A percentile compares a stretch with the other conserved stretches of the same genome.
These are phyloP conservation scores for Drosophila fungiperda DNA, from an alignment of 2,888 invertebrate genomes.

Conservation along the genomic window DNA sequence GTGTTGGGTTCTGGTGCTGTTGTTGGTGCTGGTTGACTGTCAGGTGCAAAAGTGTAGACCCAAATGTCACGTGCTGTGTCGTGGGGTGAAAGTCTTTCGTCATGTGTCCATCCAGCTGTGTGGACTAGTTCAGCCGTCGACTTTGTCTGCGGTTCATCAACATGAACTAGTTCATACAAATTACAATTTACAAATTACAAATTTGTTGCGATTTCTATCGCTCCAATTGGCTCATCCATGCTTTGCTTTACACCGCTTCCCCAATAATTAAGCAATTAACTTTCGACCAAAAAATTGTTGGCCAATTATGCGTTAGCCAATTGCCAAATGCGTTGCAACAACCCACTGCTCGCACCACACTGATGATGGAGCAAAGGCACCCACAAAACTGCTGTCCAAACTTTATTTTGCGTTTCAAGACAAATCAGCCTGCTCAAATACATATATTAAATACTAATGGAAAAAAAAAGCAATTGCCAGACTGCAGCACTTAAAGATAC, in stretches of 20 bases:
- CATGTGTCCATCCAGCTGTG: slow-evolving; percentile 18
- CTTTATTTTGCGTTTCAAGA: slow-evolving; percentile 9
- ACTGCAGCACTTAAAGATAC: neutral
- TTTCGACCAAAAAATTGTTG: slow-evolving; percentile 31
- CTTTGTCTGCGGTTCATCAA: slow-evolving; percentile 16
- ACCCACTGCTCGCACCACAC: neutral
- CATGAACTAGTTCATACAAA: slow-evolving; percentile 59
- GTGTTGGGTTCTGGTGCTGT: slow-evolving; percentile 10
- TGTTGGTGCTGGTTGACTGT: slow-evolving; percentile 24
- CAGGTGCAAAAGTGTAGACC: slow-evolving; percentile 35
- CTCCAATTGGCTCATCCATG: slow-evolving; percentile 20
- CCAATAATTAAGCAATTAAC: slow-evolving; percentile 53
- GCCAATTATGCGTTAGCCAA: slow-evolving; percentile 31
- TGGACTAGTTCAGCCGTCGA: slow-evolving; percentile 22
- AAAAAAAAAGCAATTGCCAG: neutral
- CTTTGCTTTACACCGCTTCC: neutral
- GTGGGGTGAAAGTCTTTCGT: slow-evolving; percentile 4
- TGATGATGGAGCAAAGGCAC: slow-evolving; percentile 13
- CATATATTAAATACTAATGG: neutral
- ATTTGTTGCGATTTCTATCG: slow-evolving; percentile 34
- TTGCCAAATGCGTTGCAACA: slow-evolving; percentile 30
- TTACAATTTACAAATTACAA: slow-evolving; percentile 52
- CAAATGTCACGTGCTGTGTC: slow-evolving; percentile 54
- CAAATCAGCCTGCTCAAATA: slow-evolving; percentile 14
- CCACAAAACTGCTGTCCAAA: slow-evolving; percentile 26